Evolutionary conservation across 2,113 vertebrate species (phyloP).

Genomic region (Prionailurus viverrinus): DNA sequence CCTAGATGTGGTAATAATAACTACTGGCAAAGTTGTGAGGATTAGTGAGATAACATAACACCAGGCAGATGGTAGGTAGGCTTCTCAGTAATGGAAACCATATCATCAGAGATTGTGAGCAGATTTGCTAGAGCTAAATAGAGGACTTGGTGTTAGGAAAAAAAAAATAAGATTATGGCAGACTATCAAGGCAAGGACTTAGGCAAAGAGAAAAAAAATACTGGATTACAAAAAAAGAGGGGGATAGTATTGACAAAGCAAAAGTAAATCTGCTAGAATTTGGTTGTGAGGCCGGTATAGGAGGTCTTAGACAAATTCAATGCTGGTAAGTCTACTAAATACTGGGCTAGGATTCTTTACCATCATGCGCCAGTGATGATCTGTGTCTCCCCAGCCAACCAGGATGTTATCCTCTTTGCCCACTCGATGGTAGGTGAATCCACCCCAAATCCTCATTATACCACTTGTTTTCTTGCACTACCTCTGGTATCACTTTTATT

Average conservation of each 20-base stretch:
- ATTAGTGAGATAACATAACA: conserved; percentile 69
- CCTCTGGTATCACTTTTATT: not conserved
- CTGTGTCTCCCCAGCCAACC: not conserved
- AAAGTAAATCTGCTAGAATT: conserved; percentile 34
- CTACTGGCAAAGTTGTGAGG: conserved; percentile 63
- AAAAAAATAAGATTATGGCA: conserved; percentile 53
- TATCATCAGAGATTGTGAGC: conserved; percentile 62
- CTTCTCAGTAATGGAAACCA: conserved; percentile 67
- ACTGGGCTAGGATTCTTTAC: not conserved
- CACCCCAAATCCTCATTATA: not conserved
- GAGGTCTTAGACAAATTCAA: not conserved
- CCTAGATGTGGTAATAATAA: conserved; percentile 62
- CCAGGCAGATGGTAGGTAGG: conserved; percentile 76
- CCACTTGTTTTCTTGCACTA: not conserved
- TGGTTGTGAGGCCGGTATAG: not conserved
- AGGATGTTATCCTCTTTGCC: not conserved
- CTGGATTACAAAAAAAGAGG: not conserved
- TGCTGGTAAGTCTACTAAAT: not conserved
- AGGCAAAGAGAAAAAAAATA: conserved; percentile 25
- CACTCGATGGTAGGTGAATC: not conserved
- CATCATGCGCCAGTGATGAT: not conserved
- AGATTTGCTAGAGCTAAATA: conserved; percentile 76
- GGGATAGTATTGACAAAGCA: conserved; percentile 4
- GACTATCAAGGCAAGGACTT: conserved; percentile 47
- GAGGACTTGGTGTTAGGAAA: conserved; percentile 55